Evolutionary conservation across 2,113 vertebrate species (phyloP), one percentile per base, ranked within the genome.

Genomic region (Alexandromys fortis): DNA sequence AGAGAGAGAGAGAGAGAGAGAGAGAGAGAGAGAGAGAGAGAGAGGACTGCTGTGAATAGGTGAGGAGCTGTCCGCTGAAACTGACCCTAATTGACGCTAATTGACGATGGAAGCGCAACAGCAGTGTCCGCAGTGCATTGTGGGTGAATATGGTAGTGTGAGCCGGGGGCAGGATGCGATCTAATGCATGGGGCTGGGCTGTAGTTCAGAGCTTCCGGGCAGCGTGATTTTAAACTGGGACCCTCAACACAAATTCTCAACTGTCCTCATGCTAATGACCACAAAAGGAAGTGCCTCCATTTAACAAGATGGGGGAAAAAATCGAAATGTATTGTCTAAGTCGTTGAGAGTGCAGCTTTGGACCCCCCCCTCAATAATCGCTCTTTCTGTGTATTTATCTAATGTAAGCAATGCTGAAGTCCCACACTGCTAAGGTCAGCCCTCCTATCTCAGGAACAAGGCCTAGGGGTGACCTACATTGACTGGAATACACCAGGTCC

Each of bases 361-460:
- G 2, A 16, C 49, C 2, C 42, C 2, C 42, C 42, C 28, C 19
- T 5, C 11, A 45, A 65, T 76, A 13, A 61, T 49, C 52, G 78
- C 88, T 55, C 26, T 70, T 73, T 88, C 75, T 87, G 33, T 72
- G 42, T 38, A 33, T 38, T 92, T 17, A 38, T 61, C 35, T 61
- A 70, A 4, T 33, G 42, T 11, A 85, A 52, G 85, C 45, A 12
- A 24, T 0, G 0, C 70, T 24, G 11, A 30, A 77, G n/a, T 70
- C 1, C 14, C 12, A 35, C 35, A 1, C 4, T n/a, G 76, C 88
- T 47, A 61, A 79, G 33, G 35, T 4, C 1, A 35, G 82, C 82
- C 65, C 78, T 91, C 94, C 95, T 75, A 70, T 9, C 81, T 95
- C 90, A 92, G 93, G 93, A 70, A n/a, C 83, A 49, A 58, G 0